phyloP scores from a whole-genome alignment of 37 sponge, comb jelly and placozoan genomes.

The Agelas oroides region DNA sequence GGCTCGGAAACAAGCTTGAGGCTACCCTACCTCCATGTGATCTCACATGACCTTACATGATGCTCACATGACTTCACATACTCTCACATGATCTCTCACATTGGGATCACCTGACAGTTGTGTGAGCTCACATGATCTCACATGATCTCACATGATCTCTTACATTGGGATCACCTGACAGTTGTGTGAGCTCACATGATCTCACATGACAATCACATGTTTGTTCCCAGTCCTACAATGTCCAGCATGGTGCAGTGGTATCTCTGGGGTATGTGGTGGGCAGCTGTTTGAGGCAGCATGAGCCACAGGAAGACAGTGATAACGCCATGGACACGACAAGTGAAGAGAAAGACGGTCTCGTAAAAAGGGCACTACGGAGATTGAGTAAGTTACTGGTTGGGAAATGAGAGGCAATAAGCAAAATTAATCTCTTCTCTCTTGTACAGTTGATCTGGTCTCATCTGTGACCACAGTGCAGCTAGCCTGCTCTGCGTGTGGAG shows the following conservation, averaged over 20 bases:
- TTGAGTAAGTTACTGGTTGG: conserved; percentile 16
- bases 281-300: background rate
- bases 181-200: too few species aligned
- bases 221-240: conserved; percentile 11
- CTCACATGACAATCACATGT: too few species aligned
- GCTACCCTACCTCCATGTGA: too few species aligned
- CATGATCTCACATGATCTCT: too few species aligned
- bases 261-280: conserved; percentile 50
- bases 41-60: too few species aligned
- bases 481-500: conserved; percentile 38
- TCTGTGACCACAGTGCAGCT: background rate
- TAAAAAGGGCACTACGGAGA: conserved; percentile 28
- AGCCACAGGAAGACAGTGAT: background rate
- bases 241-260: conserved; percentile 67
- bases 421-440: background rate
- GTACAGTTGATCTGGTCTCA: conserved; percentile 1
- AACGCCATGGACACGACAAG: background rate
- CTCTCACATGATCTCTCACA: too few species aligned
- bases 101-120: too few species aligned
- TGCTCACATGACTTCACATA: too few species aligned
- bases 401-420: background rate
- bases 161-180: too few species aligned
- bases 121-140: too few species aligned
- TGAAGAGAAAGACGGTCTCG: background rate
- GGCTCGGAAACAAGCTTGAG: too few species aligned